Evolutionary conservation across 2,797 vertebrate species (phyloP).

Genomic region (Telmatherina bonti): DNA sequence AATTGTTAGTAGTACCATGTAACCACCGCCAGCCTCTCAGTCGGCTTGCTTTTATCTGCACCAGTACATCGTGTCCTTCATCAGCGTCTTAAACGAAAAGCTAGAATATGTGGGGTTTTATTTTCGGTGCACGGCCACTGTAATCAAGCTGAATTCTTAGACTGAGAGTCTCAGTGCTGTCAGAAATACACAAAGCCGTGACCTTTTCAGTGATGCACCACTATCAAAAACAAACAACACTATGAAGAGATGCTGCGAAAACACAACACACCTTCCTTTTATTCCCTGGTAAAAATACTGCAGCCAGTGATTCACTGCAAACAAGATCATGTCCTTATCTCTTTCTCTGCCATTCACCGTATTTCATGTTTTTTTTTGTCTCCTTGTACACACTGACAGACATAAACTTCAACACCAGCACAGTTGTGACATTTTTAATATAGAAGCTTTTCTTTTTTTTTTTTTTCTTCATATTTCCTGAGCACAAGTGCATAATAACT

Average conservation of each 20-base stretch:
- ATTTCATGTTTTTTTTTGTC: background rate
- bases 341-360: background rate
- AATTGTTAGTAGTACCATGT: background rate
- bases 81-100: conserved; percentile 19
- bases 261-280: background rate
- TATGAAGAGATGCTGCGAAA: conserved; percentile 7
- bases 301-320: conserved; percentile 18
- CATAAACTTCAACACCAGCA: conserved; percentile 18
- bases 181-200: conserved; percentile 34
- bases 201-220: conserved; percentile 53
- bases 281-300: conserved; percentile 5
- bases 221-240: conserved; percentile 1
- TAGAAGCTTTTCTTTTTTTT: conserved; percentile 7
- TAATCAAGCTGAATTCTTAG: conserved; percentile 64
- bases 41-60: conserved; percentile 1
- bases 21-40: background rate
- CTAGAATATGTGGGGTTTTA: background rate
- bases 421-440: conserved; percentile 9
- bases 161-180: conserved; percentile 49
- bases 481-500: conserved; percentile 22
- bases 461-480: conserved; percentile 1
- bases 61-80: background rate
- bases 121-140: conserved; percentile 49
- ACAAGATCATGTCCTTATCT: conserved; percentile 12
- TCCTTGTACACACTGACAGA: conserved; percentile 4